Conservation (phyloP, 2,888 invertebrate species). For the Polia nebulosa region DNA sequence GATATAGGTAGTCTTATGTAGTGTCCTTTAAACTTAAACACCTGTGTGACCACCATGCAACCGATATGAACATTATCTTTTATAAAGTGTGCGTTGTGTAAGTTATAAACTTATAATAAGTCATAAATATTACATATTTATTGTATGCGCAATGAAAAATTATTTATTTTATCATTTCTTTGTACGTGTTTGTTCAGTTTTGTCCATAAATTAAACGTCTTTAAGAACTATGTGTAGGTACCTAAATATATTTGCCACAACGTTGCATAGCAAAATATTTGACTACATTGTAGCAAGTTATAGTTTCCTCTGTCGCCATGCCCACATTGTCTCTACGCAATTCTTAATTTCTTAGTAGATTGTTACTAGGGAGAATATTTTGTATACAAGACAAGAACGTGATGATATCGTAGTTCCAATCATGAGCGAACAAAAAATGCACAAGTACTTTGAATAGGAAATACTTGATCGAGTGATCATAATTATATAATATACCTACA, state of each 20-base stretch:
- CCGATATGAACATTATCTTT: constrained; percentile 46
- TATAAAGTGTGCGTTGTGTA: constrained; percentile 30
- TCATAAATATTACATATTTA: constrained; percentile 42
- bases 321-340: neutral
- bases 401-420: constrained; percentile 24
- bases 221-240: constrained; percentile 3
- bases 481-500: constrained; percentile 37
- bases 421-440: constrained; percentile 49
- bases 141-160: constrained; percentile 26
- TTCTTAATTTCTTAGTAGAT: constrained; percentile 1
- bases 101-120: constrained; percentile 16
- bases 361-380: neutral
- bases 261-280: constrained; percentile 29
- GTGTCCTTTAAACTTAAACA: constrained; percentile 22
- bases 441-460: constrained; percentile 53
- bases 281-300: constrained; percentile 27
- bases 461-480: constrained; percentile 53
- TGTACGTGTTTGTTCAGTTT: constrained; percentile 29
- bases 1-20: neutral
- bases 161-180: constrained; percentile 46
- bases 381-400: constrained; percentile 19
- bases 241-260: constrained; percentile 8
- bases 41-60: constrained; percentile 30
- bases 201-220: constrained; percentile 3
- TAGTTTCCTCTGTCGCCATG: neutral